Evolutionary conservation across 2,113 vertebrate genomes (phyloP), one percentile per base, ranked within the genome.

Genomic region (Psilopogon haemacephalus): DNA sequence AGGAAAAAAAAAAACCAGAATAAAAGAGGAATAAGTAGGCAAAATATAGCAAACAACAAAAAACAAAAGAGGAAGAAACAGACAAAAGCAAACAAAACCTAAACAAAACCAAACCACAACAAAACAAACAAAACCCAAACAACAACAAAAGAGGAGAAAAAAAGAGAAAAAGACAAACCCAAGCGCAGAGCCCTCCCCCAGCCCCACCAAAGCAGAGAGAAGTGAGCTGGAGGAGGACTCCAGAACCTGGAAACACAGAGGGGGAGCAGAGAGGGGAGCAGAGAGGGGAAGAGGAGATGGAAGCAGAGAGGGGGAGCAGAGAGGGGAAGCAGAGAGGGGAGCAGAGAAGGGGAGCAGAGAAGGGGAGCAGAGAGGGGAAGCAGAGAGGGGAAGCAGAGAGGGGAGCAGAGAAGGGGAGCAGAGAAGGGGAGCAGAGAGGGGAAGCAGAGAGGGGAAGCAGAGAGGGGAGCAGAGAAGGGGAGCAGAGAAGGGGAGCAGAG

Each of bases 211-310:
- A 92, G 90, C 1, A 74, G 83, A 60, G 71, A 95, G 94, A 90
- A 85, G 83, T 2, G 6, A 65, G 93, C 93, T 94, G 94, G 95
- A 94, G 93, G 94, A 59, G 72, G 89, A 96, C 93, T 98, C 68
- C 50, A 90, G 82, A 95, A 93, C 67, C 42, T 44, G 42, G 42
- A 44, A 44, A 16, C 15, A 44, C 15, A 44, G 17, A 88, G 77
- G 82, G 94, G 89, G 95, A 88, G 35, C 42, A 95, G 92, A 88
- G 96, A n/a, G n/a, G n/a, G n/a, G n/a, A n/a, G n/a, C n/a, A n/a
- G n/a, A n/a, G n/a, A n/a, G n/a, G n/a, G n/a, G n/a, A n/a, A n/a
- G n/a, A n/a, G n/a, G n/a, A n/a, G n/a, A n/a, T n/a, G n/a, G n/a
- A n/a, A 44, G 42, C 15, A 44, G 42, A 44, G 17, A 88, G 77